A percentile compares a stretch with the other conserved stretches of the same genome.
phyloP scores from a whole-genome alignment of 1,140 invertebrate genomes.

The Hycleus phaleratus region DNA sequence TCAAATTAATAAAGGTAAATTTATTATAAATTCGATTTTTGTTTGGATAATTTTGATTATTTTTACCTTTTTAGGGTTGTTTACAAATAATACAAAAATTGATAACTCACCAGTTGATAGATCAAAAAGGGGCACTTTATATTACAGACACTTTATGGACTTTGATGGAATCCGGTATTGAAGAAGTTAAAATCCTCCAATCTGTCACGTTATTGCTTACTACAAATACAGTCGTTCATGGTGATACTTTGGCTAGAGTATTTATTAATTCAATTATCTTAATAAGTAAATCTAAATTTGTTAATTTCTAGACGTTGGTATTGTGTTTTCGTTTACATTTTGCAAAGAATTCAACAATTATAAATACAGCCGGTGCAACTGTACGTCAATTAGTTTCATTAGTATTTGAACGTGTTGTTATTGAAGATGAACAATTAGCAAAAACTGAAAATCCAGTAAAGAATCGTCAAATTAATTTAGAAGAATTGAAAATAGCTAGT shows the following conservation, averaged over 20 bases:
- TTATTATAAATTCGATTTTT: neutral
- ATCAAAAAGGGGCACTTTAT: slow-evolving; percentile 82
- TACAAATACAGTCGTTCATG: slow-evolving; percentile 88
- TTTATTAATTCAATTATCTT: slow-evolving; percentile 8
- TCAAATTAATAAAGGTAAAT: slow-evolving; percentile 85
- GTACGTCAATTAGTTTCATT: slow-evolving; percentile 92
- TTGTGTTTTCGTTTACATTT: slow-evolving; percentile 93
- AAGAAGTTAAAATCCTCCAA: slow-evolving; percentile 95
- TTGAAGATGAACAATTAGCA: slow-evolving; percentile 54
- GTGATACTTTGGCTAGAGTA: slow-evolving; percentile 86
- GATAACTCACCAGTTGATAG: slow-evolving; percentile 75
- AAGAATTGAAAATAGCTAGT: slow-evolving; percentile 72
- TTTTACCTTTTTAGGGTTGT: slow-evolving; percentile 63
- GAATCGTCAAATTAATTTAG: slow-evolving; percentile 55
- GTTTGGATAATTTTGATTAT: neutral
- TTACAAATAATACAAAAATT: slow-evolving; percentile 81
- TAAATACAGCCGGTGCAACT: slow-evolving; percentile 94
- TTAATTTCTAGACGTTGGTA: slow-evolving; percentile 72
- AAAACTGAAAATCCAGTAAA: slow-evolving; percentile 32
- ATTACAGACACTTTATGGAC: slow-evolving; percentile 90
- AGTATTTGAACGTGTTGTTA: slow-evolving; percentile 90
- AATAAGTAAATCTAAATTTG: neutral
- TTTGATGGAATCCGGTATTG: slow-evolving; percentile 83
- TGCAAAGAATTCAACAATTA: slow-evolving; percentile 86
- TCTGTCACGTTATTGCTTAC: slow-evolving; percentile 91